Conservation (phyloP, 2,797 vertebrate genomes). For the Tolypeutes matacus region DNA sequence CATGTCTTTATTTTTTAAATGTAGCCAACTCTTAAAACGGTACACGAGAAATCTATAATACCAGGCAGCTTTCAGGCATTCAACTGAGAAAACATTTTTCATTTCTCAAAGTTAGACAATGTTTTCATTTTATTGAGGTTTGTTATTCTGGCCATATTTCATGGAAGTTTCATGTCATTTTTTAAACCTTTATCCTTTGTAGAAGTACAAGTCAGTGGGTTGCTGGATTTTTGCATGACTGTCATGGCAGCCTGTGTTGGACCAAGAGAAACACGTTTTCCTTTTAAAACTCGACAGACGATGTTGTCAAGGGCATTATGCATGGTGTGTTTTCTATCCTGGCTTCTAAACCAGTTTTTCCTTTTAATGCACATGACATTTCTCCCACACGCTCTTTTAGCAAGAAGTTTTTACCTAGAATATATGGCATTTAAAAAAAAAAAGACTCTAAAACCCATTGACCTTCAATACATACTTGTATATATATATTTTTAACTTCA, state of each 20-base stretch:
- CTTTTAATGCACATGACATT: neutral
- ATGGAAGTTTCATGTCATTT: neutral
- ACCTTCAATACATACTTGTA: neutral
- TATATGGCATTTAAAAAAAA: neutral
- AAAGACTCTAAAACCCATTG: neutral
- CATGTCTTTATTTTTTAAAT: slow-evolving; percentile 39
- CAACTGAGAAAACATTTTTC: slow-evolving; percentile 34
- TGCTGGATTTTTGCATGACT: neutral
- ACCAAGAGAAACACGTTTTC: neutral
- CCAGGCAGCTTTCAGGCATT: slow-evolving; percentile 11
- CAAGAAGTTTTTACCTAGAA: neutral
- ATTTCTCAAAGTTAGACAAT: slow-evolving; percentile 8
- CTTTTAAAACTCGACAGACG: neutral
- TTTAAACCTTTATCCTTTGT: neutral
- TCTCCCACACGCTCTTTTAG: neutral
- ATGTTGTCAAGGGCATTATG: rapidly evolving
- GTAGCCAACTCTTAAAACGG: neutral
- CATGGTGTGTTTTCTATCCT: neutral
- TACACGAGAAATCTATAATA: neutral
- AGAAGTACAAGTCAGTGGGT: neutral
- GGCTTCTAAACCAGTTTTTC: neutral
- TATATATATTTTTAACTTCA: neutral
- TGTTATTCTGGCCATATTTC: neutral
- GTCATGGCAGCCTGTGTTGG: neutral
- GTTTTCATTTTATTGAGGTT: slow-evolving; percentile 43